Percentiles rank a stretch among this genome's conserved stretches.
These are phyloP conservation scores for Ophioninae sp. DNA, from an alignment of 2,888 invertebrate genomes.

Conservation along the genomic window DNA sequence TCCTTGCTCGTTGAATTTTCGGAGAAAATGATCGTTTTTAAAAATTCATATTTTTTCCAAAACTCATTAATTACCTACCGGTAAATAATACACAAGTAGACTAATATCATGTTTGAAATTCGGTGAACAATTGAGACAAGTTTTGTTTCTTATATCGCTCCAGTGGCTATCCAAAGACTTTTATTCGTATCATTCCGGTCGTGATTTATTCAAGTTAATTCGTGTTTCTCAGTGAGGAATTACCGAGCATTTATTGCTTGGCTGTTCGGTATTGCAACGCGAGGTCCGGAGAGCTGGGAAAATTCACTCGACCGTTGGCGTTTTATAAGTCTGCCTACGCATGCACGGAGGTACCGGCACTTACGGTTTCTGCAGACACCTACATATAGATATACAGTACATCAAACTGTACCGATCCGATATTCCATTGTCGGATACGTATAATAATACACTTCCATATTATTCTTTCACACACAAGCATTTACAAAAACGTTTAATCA, in stretches of 20 bases:
- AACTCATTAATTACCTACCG: no score
- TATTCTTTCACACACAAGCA: conserved; percentile 58
- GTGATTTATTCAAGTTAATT: neutral
- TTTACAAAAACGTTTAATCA: conserved; percentile 55
- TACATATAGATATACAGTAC: neutral
- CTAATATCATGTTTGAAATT: neutral
- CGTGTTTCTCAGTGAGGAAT: conserved; percentile 1
- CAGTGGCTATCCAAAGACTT: neutral
- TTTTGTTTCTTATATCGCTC: neutral
- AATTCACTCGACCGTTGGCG: conserved; percentile 53
- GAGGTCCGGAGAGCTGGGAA: conserved; percentile 50
- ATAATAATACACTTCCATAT: conserved; percentile 58
- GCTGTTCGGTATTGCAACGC: conserved; percentile 4
- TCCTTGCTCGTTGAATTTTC: neutral
- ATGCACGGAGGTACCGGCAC: conserved; percentile 29
- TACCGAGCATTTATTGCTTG: conserved; percentile 32
- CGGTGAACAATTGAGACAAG: neutral
- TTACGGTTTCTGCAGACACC: neutral
- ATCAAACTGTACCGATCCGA: conserved; percentile 41
- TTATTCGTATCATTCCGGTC: neutral
- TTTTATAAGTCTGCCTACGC: conserved; percentile 23
- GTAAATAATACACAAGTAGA: neutral
- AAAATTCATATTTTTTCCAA: neutral
- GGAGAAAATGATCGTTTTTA: neutral
- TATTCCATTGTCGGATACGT: conserved; percentile 56